Conservation (phyloP, 2,888 invertebrate genomes). For the Eulithis testata region DNA sequence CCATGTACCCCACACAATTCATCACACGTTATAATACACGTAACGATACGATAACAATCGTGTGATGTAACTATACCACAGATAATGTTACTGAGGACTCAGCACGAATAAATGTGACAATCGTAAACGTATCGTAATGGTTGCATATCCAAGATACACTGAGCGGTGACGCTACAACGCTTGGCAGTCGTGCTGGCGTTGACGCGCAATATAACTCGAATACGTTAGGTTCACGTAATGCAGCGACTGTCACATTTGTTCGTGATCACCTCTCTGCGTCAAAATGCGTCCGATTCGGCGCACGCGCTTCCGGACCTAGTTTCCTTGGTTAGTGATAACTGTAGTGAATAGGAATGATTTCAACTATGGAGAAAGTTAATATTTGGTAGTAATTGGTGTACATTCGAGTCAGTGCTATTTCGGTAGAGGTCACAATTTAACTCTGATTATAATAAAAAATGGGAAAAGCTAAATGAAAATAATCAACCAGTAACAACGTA, state of each 20-base stretch:
- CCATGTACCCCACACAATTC: constrained; percentile 14
- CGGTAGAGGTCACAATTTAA: no score
- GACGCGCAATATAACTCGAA: no score
- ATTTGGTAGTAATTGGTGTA: no score
- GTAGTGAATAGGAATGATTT: constrained; percentile 15
- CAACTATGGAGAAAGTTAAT: constrained; percentile 15
- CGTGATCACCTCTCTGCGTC: background rate
- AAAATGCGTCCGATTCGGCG: constrained; percentile 30
- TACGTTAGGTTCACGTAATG: no score
- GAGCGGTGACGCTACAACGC: no score
- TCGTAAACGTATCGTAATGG: no score
- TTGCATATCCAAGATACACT: no score
- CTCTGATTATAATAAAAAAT: background rate
- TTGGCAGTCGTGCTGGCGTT: no score
- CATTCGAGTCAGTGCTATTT: no score
- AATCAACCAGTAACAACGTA: background rate
- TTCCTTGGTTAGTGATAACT: constrained; percentile 24
- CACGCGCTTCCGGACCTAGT: constrained; percentile 41
- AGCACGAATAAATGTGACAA: no score
- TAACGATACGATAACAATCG: constrained; percentile 29
- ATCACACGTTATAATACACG: constrained; percentile 31
- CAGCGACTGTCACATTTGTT: no score
- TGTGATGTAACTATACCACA: constrained; percentile 26
- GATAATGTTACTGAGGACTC: background rate
- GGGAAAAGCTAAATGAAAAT: background rate